Base-by-base conservation (phyloP, 2,888 invertebrate genomes). In the Hirtodrosophila cameraria region DNA sequence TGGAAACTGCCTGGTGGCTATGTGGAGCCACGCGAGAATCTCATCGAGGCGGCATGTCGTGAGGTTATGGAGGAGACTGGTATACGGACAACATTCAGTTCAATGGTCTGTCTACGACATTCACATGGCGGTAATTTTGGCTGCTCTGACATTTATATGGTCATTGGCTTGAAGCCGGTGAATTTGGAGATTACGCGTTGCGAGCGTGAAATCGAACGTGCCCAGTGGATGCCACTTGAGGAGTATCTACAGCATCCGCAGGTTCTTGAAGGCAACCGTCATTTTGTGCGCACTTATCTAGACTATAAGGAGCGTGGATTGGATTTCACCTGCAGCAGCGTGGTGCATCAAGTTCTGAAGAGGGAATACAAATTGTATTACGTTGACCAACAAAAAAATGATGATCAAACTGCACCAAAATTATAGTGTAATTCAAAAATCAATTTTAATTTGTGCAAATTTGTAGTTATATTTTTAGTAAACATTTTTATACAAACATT, bases 1-100 rank as follows among this genome's bases (percentile, higher is more conserved):
- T 98, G 97, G 97, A 98, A 98, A 91, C 91, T 98, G 5, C 98
- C 98, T 11, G 98, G 98, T 48, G 98, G 98, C 45, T 96, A 96
- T 91, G 96, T 96, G 12, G 96, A 97, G 89, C 95, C 94, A 91
- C 94, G 96, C 53, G 98, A 98, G 92, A 94, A 96, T 86, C 92
- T 98, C 33, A 92, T 93, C 58, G 94, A 94, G 79, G 97, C 97
- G 9, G 97, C 95, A 0, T 92, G 94, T 48, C 93, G 98, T 69
- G 98, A 98, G 92, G 96, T 98, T 0, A 92, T 93, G 49, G 98
- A 98, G 92, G 98, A 98, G 92, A 98, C 98, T 0, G 96, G 96
- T 42, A 93, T 98, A 50, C 91, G 93, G 71, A 92, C 96, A 0
- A 92, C 93, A 79, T 98, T 97, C 90, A 92, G 94, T 55, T 94